A percentile compares a stretch with the other conserved stretches of the same genome.
Conservation (phyloP, 1,140 invertebrate species). For the Papilio dardanus region DNA sequence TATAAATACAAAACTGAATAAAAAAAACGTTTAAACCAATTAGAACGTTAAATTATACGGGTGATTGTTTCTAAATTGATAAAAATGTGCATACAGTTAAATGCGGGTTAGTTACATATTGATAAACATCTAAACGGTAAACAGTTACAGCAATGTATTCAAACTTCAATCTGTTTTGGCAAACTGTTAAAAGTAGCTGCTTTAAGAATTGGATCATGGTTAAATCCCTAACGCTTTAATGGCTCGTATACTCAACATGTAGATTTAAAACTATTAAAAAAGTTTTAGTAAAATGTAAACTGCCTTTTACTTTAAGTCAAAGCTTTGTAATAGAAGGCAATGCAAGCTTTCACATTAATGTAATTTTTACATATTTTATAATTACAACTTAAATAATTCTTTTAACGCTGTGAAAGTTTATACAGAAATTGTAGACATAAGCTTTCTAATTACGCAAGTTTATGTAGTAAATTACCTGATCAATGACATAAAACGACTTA, state of each 20-base stretch:
- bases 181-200: constrained; percentile 12
- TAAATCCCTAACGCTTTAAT: constrained; percentile 24
- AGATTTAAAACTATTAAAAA: background rate
- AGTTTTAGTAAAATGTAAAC: background rate
- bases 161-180: constrained; percentile 15
- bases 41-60: constrained; percentile 9
- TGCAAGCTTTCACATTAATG: background rate
- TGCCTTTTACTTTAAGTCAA: background rate
- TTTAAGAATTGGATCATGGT: constrained; percentile 28
- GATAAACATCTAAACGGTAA: constrained; percentile 6
- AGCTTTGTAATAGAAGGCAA: background rate
- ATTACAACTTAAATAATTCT: background rate
- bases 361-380: background rate
- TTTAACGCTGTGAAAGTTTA: background rate
- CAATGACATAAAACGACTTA: background rate
- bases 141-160: constrained; percentile 6
- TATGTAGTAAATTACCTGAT: background rate
- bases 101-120: constrained; percentile 7
- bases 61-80: background rate
- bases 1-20: background rate
- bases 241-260: background rate
- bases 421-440: background rate
- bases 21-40: background rate
- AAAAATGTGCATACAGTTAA: background rate
- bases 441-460: background rate